phyloP scores from a whole-genome alignment of 2,797 vertebrate genomes.

The Falco concolor region DNA sequence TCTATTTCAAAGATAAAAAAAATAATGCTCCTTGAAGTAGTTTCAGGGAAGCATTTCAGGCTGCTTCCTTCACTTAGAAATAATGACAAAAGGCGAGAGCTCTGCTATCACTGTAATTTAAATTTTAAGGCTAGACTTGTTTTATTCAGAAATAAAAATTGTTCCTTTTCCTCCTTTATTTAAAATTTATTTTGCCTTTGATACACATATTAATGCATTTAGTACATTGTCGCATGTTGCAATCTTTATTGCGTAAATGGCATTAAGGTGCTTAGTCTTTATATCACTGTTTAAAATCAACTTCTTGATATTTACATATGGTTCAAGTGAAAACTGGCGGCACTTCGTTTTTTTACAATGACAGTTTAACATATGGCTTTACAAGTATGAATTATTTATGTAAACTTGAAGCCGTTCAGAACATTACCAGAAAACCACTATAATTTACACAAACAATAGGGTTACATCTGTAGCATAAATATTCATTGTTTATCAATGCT shows the following conservation, averaged over 20 bases:
- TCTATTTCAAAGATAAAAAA: background rate
- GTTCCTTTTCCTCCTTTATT: background rate
- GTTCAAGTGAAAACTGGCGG: constrained; percentile 35
- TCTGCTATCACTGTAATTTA: background rate
- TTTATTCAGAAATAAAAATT: background rate
- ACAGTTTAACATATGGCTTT: constrained; percentile 56
- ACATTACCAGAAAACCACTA: constrained; percentile 24
- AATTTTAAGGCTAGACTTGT: background rate
- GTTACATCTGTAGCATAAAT: constrained; percentile 57
- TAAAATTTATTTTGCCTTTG: background rate
- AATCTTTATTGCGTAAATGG: background rate
- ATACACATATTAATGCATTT: background rate
- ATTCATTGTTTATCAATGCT: constrained; percentile 26
- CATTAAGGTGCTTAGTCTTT: constrained; percentile 2
- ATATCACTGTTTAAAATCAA: constrained; percentile 33
- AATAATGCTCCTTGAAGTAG: background rate
- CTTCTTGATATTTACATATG: constrained; percentile 29
- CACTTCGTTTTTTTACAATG: constrained; percentile 1
- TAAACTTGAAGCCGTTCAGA: constrained; percentile 20
- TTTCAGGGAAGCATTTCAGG: background rate
- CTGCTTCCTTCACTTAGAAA: background rate
- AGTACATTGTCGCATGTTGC: background rate
- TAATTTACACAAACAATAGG: constrained; percentile 21
- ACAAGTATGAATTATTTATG: constrained; percentile 45
- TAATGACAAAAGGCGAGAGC: background rate